Evolutionary conservation across 2,888 invertebrate genomes (phyloP).

Genomic region (Alcis repandata): DNA sequence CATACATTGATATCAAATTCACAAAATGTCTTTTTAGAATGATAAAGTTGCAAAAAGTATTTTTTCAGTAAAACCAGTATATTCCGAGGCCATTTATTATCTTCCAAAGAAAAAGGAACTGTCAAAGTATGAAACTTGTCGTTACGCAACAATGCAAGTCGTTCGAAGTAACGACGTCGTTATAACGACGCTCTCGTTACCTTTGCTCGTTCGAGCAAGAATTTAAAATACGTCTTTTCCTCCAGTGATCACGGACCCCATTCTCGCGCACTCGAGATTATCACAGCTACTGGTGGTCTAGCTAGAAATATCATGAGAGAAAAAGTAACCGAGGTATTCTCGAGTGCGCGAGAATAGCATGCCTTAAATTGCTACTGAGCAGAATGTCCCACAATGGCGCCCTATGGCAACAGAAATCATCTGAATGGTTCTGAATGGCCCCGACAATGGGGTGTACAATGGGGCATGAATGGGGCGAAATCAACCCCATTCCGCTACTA

Average conservation of each 20-base stretch:
- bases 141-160: constrained; percentile 12
- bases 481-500: constrained; percentile 18
- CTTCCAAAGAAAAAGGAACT: neutral
- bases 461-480: constrained; percentile 19
- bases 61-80: too few species aligned
- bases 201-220: constrained; percentile 15
- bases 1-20: too few species aligned
- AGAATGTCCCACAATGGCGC: constrained; percentile 24
- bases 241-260: neutral
- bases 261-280: neutral
- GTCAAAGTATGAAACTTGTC: neutral
- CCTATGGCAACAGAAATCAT: constrained; percentile 35
- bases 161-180: constrained; percentile 19
- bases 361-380: constrained; percentile 4
- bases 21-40: too few species aligned
- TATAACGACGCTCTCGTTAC: constrained; percentile 12
- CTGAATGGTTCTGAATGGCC: constrained; percentile 34
- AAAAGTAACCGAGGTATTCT: too few species aligned
- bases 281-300: neutral
- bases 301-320: too few species aligned
- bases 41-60: too few species aligned
- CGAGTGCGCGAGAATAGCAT: too few species aligned
- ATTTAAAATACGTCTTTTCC: constrained; percentile 22
- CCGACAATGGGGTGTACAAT: constrained; percentile 33
- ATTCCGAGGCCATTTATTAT: neutral